Evolutionary conservation across 2,797 vertebrate species (phyloP).

Genomic region (Tiaroga cobitis): DNA sequence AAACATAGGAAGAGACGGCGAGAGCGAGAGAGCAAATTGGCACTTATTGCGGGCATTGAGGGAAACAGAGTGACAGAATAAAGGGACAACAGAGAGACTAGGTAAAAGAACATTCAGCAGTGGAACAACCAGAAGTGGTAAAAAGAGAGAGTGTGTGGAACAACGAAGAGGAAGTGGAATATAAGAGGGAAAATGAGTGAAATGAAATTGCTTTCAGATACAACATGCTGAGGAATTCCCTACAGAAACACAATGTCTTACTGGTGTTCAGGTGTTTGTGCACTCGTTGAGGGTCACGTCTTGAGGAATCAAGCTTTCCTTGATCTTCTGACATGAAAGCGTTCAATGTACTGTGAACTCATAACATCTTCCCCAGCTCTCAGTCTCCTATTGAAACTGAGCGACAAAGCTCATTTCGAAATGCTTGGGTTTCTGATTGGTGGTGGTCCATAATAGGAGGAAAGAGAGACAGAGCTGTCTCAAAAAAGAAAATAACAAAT

Average conservation of each 20-base stretch:
- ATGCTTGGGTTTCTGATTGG: neutral
- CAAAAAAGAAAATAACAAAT: neutral
- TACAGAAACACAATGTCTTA: neutral
- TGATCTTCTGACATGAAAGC: constrained; percentile 22
- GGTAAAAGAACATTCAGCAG: neutral
- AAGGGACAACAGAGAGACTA: constrained; percentile 12
- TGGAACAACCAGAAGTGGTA: neutral
- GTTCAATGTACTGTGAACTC: neutral
- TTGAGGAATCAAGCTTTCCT: neutral
- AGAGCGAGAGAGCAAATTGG: constrained; percentile 30
- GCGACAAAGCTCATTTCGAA: neutral
- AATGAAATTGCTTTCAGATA: constrained; percentile 25
- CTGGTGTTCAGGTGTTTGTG: neutral
- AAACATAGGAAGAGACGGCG: neutral
- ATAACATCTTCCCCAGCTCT: neutral
- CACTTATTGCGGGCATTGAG: constrained; percentile 34
- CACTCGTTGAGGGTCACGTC: neutral
- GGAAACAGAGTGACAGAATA: constrained; percentile 40
- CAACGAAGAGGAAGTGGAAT: neutral
- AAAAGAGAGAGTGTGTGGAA: neutral
- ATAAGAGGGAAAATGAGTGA: constrained; percentile 22
- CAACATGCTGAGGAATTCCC: neutral
- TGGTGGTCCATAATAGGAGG: neutral
- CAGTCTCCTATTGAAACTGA: neutral
- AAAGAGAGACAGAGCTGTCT: neutral